Conservation (phyloP, 2,113 vertebrate genomes). For the Orthonyx spaldingii region DNA sequence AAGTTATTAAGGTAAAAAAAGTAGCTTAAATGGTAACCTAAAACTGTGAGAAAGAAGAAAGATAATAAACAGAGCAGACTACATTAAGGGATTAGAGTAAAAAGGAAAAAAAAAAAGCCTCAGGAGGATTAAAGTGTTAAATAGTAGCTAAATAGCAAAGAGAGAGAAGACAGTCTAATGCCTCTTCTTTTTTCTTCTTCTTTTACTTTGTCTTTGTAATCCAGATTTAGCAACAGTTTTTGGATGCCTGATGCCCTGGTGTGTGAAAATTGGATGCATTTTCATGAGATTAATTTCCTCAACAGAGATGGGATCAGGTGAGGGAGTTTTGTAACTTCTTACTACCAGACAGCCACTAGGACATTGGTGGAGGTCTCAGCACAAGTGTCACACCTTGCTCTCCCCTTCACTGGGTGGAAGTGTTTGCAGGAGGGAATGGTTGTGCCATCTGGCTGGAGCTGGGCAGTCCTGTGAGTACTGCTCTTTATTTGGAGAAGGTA, state of each 20-base stretch:
- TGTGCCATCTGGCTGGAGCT: not conserved
- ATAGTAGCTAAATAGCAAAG: conserved; percentile 12
- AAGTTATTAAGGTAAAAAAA: conserved; percentile 24
- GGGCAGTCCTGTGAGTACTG: not conserved
- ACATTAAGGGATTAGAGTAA: conserved; percentile 7
- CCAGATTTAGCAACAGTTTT: conserved; percentile 18
- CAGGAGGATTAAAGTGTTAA: conserved; percentile 42
- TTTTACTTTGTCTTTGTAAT: not conserved
- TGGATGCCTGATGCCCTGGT: not conserved
- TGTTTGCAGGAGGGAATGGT: not conserved
- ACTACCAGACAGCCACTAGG: not conserved
- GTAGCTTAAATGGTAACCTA: conserved; percentile 22
- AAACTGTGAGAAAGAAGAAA: not conserved
- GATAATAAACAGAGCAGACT: not conserved
- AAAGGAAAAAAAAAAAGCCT: not conserved
- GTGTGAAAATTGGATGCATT: not conserved
- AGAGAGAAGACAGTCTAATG: not conserved
- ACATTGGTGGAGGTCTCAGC: not conserved
- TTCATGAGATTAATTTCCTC: conserved; percentile 15
- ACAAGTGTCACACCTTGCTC: not conserved
- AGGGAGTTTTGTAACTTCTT: not conserved
- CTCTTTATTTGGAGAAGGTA: not conserved
- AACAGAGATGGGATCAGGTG: not conserved
- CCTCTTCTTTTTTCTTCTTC: not conserved
- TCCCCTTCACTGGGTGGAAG: not conserved